These are phyloP conservation scores for Metacarcinus magister DNA, from an alignment of 2,888 invertebrate genomes.

Conservation along the genomic window DNA sequence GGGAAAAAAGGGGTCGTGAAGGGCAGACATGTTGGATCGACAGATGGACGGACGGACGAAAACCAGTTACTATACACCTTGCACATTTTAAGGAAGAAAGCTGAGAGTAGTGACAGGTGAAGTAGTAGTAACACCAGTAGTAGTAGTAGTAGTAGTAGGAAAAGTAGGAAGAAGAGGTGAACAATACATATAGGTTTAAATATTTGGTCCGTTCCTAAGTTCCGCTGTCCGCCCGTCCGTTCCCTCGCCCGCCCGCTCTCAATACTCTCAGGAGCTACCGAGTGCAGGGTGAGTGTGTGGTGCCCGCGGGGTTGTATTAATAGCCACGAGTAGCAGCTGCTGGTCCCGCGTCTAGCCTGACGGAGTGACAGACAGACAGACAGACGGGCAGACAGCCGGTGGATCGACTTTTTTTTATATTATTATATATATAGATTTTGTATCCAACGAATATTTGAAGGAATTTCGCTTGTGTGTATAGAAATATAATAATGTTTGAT, in stretches of 20 bases:
- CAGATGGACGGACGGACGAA: background rate
- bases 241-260: too few relatives aligned
- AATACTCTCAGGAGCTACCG: too few relatives aligned
- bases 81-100: background rate
- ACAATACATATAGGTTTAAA: background rate
- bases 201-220: background rate
- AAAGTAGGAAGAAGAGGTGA: background rate
- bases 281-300: background rate
- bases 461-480: too few relatives aligned
- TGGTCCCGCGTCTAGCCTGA: background rate
- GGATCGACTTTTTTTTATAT: background rate
- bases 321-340: background rate
- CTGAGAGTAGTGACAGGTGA: background rate
- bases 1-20: background rate
- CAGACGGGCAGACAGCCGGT: background rate
- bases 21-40: background rate
- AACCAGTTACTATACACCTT: background rate
- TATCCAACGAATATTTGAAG: too few relatives aligned
- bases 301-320: conserved; percentile 6
- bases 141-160: background rate
- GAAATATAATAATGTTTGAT: background rate
- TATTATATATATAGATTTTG: background rate
- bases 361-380: background rate
- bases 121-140: background rate
- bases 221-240: background rate